Conservation (phyloP, 1,140 invertebrate genomes). For the Heliconius hermathena region DNA sequence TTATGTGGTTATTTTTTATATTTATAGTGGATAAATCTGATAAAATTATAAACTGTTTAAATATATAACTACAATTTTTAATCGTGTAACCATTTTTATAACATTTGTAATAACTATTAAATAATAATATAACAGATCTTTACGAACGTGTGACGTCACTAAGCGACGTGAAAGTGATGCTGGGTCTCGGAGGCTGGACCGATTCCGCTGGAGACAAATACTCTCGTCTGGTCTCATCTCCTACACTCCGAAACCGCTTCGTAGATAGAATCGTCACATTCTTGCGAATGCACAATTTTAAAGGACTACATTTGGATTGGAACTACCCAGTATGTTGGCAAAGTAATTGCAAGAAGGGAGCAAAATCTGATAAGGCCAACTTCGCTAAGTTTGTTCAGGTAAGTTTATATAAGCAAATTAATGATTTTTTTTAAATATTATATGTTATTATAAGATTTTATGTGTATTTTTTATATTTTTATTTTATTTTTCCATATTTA, state of each 20-base stretch:
- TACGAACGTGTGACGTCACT: slow-evolving; percentile 82
- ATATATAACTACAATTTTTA: no score
- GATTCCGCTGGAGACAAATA: slow-evolving; percentile 93
- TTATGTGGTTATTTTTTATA: no score
- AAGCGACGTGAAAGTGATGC: slow-evolving; percentile 85
- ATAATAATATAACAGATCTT: neutral
- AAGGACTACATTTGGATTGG: slow-evolving; percentile 94
- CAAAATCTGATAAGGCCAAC: slow-evolving; percentile 88
- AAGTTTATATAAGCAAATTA: slow-evolving; percentile 51
- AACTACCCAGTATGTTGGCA: slow-evolving; percentile 96
- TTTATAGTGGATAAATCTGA: no score
- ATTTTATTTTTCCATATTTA: neutral
- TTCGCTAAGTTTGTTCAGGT: slow-evolving; percentile 88
- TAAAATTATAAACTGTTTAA: no score
- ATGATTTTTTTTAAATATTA: no score
- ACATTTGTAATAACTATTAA: no score
- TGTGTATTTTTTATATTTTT: neutral
- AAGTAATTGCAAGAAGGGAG: slow-evolving; percentile 91
- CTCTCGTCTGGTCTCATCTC: slow-evolving; percentile 87
- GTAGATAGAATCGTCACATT: slow-evolving; percentile 86
- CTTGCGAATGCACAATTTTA: slow-evolving; percentile 88
- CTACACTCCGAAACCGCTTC: slow-evolving; percentile 85
- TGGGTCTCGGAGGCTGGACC: slow-evolving; percentile 95
- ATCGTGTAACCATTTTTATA: no score
- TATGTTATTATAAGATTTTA: no score